phyloP scores from a whole-genome alignment of 2,797 vertebrate genomes.

The Paedocypris micromegethes region DNA sequence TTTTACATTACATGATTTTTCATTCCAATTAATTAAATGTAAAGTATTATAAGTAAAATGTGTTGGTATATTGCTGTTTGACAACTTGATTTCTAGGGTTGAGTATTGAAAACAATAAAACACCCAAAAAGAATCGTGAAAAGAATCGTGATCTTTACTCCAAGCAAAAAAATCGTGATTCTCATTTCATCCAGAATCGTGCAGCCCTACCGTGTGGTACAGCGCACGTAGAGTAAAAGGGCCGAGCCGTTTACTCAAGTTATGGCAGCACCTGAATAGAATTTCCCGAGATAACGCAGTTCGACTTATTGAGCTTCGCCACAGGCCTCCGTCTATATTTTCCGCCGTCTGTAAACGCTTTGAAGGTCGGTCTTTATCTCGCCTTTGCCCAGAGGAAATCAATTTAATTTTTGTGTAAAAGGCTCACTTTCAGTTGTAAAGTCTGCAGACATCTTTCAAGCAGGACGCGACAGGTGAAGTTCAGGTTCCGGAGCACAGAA shows the following conservation, averaged over 20 bases:
- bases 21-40: too few relatives aligned
- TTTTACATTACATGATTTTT: too few relatives aligned
- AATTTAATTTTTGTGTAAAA: slow-evolving; percentile 20
- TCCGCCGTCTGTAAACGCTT: not conserved
- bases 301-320: slow-evolving; percentile 10
- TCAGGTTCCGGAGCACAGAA: not conserved
- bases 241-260: slow-evolving; percentile 7
- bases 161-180: not conserved
- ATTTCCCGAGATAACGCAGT: slow-evolving; percentile 24
- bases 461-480: not conserved
- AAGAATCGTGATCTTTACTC: too few relatives aligned
- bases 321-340: slow-evolving; percentile 15
- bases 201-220: too few relatives aligned
- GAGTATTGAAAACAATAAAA: too few relatives aligned
- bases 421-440: not conserved
- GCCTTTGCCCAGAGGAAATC: slow-evolving; percentile 7
- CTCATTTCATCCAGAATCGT: not conserved
- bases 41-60: too few relatives aligned
- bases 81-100: too few relatives aligned
- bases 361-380: slow-evolving; percentile 4
- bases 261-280: slow-evolving; percentile 21
- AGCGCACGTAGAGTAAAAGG: too few relatives aligned
- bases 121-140: too few relatives aligned
- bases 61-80: too few relatives aligned
- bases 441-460: slow-evolving; percentile 9